phyloP scores from a whole-genome alignment of 2,113 vertebrate genomes.

The Sterrhoptilus dennistouni region DNA sequence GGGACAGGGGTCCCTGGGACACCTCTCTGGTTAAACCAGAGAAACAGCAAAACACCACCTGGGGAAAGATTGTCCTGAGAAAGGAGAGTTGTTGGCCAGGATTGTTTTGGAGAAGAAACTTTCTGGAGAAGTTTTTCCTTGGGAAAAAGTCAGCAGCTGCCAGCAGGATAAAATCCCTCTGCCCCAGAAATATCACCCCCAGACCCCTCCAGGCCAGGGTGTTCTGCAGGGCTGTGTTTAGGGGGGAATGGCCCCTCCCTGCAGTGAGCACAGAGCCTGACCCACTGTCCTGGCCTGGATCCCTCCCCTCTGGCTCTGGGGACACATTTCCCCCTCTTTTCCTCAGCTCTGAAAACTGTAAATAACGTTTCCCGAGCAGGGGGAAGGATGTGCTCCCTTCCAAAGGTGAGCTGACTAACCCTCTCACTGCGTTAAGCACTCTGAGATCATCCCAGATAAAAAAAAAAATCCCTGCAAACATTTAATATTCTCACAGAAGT shows the following conservation, averaged over 20 bases:
- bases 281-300: not conserved
- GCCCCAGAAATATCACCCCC: too few species aligned
- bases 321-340: not conserved
- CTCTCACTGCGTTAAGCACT: not conserved
- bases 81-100: too few species aligned
- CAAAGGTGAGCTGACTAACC: not conserved
- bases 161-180: too few species aligned
- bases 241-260: rapidly evolving
- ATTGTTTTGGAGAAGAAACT: too few species aligned
- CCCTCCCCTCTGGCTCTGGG: not conserved
- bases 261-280: not conserved
- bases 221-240: rapidly evolving
- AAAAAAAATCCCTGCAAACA: conserved; percentile 28
- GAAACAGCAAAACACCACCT: too few species aligned
- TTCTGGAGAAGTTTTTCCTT: too few species aligned
- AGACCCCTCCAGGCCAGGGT: not conserved
- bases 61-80: too few species aligned
- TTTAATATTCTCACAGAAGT: not conserved
- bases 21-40: too few species aligned
- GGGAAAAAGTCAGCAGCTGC: too few species aligned
- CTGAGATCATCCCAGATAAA: not conserved
- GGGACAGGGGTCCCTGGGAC: too few species aligned
- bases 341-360: not conserved
- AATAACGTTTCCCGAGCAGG: not conserved
- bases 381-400: rapidly evolving